These are phyloP conservation scores for Halictus rubicundus DNA, from an alignment of 1,140 invertebrate genomes.

Conservation along the genomic window DNA sequence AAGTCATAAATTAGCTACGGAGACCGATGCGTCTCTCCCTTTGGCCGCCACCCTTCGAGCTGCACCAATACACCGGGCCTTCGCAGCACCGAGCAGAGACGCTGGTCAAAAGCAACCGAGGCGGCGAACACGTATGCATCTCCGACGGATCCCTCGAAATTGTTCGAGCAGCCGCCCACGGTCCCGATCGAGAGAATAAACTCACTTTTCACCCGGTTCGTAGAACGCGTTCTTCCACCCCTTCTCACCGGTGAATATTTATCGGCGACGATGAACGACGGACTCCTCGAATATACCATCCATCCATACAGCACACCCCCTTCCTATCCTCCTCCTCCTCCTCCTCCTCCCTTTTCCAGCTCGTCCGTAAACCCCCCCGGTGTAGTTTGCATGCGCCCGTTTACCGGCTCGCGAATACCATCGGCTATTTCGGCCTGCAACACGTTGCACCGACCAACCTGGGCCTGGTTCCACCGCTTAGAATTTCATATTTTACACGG, in stretches of 20 bases:
- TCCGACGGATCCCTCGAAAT: conserved; percentile 43
- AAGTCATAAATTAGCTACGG: conserved; percentile 79
- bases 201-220: conserved; percentile 48
- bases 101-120: conserved; percentile 58
- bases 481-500: conserved; percentile 50
- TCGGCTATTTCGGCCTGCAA: conserved; percentile 27
- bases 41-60: conserved; percentile 57
- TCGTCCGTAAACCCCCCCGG: not conserved
- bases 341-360: not conserved
- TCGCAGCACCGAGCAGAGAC: conserved; percentile 48
- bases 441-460: conserved; percentile 32
- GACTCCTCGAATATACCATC: not conserved
- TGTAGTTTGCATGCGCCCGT: conserved; percentile 36
- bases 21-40: conserved; percentile 64
- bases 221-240: conserved; percentile 30
- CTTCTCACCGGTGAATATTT: conserved; percentile 41
- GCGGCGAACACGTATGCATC: conserved; percentile 39
- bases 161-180: conserved; percentile 28
- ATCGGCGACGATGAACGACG: conserved; percentile 40
- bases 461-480: conserved; percentile 21
- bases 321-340: too few relatives aligned
- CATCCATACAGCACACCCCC: too few relatives aligned
- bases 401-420: not conserved
- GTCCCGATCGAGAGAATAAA: conserved; percentile 30
- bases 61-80: conserved; percentile 55